Evolutionary conservation across 2,888 invertebrate species (phyloP).

Genomic region (Diplazon laetatorius): DNA sequence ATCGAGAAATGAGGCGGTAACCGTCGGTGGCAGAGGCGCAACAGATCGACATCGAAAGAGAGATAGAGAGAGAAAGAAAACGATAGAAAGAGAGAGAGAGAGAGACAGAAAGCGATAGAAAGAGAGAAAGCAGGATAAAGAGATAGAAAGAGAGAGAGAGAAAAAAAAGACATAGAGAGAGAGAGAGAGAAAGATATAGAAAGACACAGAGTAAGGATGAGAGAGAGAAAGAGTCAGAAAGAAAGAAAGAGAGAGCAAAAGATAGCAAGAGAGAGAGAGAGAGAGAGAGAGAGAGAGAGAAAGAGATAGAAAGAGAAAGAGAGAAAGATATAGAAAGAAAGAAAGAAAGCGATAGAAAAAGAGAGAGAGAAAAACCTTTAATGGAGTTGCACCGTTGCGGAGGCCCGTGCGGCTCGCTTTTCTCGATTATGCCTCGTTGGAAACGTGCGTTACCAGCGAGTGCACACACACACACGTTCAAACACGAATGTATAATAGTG

Average conservation of each 20-base stretch:
- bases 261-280: constrained; percentile 31
- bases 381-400: constrained; percentile 50
- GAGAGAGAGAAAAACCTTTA: constrained; percentile 45
- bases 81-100: constrained; percentile 20
- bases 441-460: constrained; percentile 19
- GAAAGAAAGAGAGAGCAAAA: constrained; percentile 36
- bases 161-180: constrained; percentile 30
- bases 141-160: constrained; percentile 20
- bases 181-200: constrained; percentile 28
- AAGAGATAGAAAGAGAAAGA: too few relatives aligned
- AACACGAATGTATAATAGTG: neutral
- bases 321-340: too few relatives aligned
- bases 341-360: constrained; percentile 26
- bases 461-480: neutral
- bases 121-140: too few relatives aligned
- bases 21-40: constrained; percentile 23
- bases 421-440: constrained; percentile 33
- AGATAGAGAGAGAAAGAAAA: too few relatives aligned
- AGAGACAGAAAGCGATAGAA: constrained; percentile 34
- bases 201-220: constrained; percentile 6
- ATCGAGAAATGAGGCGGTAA: constrained; percentile 50
- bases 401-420: constrained; percentile 35
- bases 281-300: constrained; percentile 32
- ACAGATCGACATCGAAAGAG: constrained; percentile 42
- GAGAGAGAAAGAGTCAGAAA: constrained; percentile 52